Evolutionary conservation across 2,888 invertebrate genomes (phyloP).

Genomic region (Stictocephala bisonia): DNA sequence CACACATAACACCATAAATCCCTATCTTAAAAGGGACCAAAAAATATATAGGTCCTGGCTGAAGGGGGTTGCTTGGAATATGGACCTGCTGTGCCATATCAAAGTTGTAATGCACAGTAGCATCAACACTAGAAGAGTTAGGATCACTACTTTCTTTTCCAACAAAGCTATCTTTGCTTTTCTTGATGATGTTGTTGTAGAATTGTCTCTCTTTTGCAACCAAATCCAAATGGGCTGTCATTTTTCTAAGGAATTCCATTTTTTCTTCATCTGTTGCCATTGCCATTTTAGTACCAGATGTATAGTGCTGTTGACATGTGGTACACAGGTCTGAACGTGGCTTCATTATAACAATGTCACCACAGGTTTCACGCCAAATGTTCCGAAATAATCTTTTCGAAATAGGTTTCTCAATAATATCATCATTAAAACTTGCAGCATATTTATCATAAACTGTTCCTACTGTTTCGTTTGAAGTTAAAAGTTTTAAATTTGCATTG

Average conservation of each 20-base stretch:
- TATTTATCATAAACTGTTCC: background rate
- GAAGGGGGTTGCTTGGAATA: constrained; percentile 49
- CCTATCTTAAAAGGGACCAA: constrained; percentile 50
- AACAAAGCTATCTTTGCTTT: background rate
- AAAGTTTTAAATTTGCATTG: constrained; percentile 2
- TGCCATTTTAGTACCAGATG: constrained; percentile 4
- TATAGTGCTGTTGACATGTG: constrained; percentile 2
- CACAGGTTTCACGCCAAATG: constrained; percentile 10
- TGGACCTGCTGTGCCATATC: constrained; percentile 51
- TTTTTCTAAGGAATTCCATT: constrained; percentile 5
- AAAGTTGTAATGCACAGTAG: constrained; percentile 48
- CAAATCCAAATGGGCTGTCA: constrained; percentile 11
- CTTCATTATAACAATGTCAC: constrained; percentile 22
- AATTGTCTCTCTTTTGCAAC: constrained; percentile 23
- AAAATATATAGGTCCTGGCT: constrained; percentile 50
- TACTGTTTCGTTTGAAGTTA: constrained; percentile 14
- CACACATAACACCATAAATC: constrained; percentile 50
- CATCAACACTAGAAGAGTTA: too few relatives aligned
- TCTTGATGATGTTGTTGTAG: constrained; percentile 27
- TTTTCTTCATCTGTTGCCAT: constrained; percentile 23
- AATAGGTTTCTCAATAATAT: constrained; percentile 1
- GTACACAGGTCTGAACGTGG: constrained; percentile 31
- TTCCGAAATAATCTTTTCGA: background rate
- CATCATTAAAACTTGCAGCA: constrained; percentile 26
- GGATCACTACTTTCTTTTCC: background rate